These are phyloP conservation scores for Phania funesta DNA, from an alignment of 2,888 invertebrate genomes.

Conservation along the genomic window DNA sequence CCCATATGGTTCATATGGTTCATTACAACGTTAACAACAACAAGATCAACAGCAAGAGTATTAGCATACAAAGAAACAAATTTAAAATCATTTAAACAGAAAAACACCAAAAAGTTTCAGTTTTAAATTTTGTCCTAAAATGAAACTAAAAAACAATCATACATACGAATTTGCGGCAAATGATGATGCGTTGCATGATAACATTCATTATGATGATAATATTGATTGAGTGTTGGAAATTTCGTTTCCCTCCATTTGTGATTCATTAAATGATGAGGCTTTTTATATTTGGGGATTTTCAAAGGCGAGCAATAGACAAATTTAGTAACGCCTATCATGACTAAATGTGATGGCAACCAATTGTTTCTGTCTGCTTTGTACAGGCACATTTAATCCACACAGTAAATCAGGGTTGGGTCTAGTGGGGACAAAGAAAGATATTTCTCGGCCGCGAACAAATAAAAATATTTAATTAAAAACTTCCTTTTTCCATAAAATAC, in stretches of 20 bases:
- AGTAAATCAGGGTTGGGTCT: too few relatives aligned
- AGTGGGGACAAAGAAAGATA: too few relatives aligned
- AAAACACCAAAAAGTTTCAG: not conserved
- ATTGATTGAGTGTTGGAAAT: slow-evolving; percentile 20
- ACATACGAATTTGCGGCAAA: not conserved
- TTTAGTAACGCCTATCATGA: not conserved
- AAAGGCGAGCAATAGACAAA: not conserved
- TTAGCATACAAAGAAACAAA: slow-evolving; percentile 1
- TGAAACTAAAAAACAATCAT: not conserved
- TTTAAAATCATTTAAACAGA: slow-evolving; percentile 1
- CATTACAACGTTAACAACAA: slow-evolving; percentile 20
- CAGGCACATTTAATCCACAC: too few relatives aligned
- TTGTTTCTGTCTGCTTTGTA: too few relatives aligned
- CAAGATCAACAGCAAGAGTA: not conserved
- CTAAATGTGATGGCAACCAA: not conserved
- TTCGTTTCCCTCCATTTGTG: not conserved
- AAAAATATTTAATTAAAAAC: too few relatives aligned
- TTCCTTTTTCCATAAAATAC: too few relatives aligned
- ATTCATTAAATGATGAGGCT: slow-evolving; percentile 5
- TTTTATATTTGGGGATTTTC: not conserved
- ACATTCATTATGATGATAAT: slow-evolving; percentile 36
- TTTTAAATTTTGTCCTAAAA: not conserved
- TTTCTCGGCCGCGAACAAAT: too few relatives aligned
- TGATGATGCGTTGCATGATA: slow-evolving; percentile 5
- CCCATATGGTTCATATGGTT: slow-evolving; percentile 56